phyloP scores from a whole-genome alignment of 2,113 vertebrate species.

The Galeopterus variegatus region DNA sequence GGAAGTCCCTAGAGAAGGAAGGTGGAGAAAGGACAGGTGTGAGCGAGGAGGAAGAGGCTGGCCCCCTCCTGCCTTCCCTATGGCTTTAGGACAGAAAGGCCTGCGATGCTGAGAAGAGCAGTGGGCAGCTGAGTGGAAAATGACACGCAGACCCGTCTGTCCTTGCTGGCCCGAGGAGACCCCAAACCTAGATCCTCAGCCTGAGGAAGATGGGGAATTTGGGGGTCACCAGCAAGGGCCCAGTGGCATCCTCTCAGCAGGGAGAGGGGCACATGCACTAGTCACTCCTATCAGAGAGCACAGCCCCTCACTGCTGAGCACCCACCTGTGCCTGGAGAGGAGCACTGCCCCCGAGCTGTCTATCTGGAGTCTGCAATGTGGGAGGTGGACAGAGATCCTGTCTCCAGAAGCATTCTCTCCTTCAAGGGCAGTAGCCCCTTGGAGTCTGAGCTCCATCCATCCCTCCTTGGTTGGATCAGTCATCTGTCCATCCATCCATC shows the following conservation, averaged over 20 bases:
- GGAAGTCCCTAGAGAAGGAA: slow-evolving; percentile 91
- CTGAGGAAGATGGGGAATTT: neutral
- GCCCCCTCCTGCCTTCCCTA: neutral
- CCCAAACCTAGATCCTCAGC: neutral
- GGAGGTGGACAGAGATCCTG: slow-evolving; percentile 31
- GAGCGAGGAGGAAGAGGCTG: rapidly evolving
- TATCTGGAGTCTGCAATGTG: slow-evolving; percentile 70
- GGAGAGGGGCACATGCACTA: neutral
- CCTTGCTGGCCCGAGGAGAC: neutral
- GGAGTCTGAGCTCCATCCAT: neutral
- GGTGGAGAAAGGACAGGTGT: slow-evolving; percentile 65
- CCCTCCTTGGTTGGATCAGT: neutral
- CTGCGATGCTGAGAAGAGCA: neutral
- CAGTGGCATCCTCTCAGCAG: neutral
- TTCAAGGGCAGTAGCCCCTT: neutral
- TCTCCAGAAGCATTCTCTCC: neutral
- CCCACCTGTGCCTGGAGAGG: neutral
- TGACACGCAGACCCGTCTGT: too few relatives aligned
- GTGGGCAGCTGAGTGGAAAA: neutral
- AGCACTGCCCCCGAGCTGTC: slow-evolving; percentile 33
- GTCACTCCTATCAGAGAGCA: neutral
- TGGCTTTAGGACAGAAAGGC: neutral
- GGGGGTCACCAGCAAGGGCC: neutral
- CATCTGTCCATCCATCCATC: neutral
- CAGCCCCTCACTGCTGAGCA: neutral